Base-by-base conservation (phyloP, 2,888 invertebrate genomes). In the Drosophila percnosoma region DNA sequence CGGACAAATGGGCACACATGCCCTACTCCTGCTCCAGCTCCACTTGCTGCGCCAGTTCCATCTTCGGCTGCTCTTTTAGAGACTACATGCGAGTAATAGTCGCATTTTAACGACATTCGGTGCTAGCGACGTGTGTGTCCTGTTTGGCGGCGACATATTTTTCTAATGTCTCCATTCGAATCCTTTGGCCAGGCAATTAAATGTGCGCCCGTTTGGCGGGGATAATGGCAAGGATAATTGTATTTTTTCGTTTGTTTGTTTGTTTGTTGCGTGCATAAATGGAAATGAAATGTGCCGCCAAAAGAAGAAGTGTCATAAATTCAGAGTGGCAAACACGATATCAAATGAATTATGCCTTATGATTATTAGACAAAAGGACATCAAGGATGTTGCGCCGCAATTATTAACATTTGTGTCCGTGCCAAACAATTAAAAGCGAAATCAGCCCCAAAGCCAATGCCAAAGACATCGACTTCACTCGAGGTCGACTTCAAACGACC, bases 81-180 rank as follows among this genome's bases (percentile, higher is more conserved):
- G 59, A 66, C 58, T 45, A 53, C 69, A 68, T 80, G 68, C 66
- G 67, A 69, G 77, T 63, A 66, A 62, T 63, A 62, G 69, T 75
- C 71, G 57, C 63, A 87, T 74, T 83, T 87, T 83, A 75, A 83
- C 80, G 82, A 78, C 86, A 64, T 69, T 77, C 33, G 52, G 67
- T 57, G 60, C 48, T 40, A 64, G 73, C 82, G 79, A 72, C 80
- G 79, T 87, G 88, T 75, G 80, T 79, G 55, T 53, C 73, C 76
- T 83, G 82, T 79, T 70, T 70, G 80, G 63, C 72, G 80, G 83
- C 83, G 79, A 91, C 91, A 91, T 81, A 91, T 91, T 91, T 91
- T 91, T 90, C 85, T 91, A 91, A 91, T 91, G 91, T 91, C 91
- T 91, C 89, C 91, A 91, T 91, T 86, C 73, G 82, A 82, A 87